Base-by-base conservation (phyloP, 2,797 vertebrate species). In the Cyprinodon diabolis region DNA sequence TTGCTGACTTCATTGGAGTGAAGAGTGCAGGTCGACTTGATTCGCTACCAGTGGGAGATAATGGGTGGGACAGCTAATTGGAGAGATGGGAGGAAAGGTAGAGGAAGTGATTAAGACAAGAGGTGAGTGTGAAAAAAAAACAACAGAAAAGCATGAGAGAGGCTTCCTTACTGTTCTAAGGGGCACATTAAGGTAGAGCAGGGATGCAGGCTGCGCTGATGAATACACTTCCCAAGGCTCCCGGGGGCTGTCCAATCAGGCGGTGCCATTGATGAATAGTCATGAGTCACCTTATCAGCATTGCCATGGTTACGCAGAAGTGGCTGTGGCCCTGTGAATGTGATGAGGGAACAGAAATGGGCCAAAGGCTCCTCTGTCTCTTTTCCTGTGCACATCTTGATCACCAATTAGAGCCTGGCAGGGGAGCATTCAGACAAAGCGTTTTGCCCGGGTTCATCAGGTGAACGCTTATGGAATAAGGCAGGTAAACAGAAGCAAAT, bases 251-350 rank as follows among this genome's bases (percentile, higher is more conserved):
- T 89, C 89, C 92, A 92, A 93, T 93, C 90, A 92, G 85, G 78
- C 85, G 2, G 81, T 69, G n/a, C 87, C 82, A 80, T 71, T 89
- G 86, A 93, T 93, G 92, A 94, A 94, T 93, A 93, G 88, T 93
- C 88, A 93, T 91, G 90, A 94, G 89, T 93, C 91, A 93, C 86
- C 91, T 90, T 91, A 93, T 91, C 89, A 90, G 86, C 85, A 71
- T 94, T 84, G 65, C 93, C 93, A 93, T 93, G 92, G 92, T 83
- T 87, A 93, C 92, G 66, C 85, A 84, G 88, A 91, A 90, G 93
- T 90, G 88, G 87, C 88, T 86, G 85, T 84, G 89, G 87, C 84
- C 86, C 78, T 76, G 81, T 78, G 86, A 91, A 90, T 88, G 83
- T 82, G 89, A 89, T 86, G 89, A 90, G 90, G 86, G 88, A 90